Base-by-base conservation (phyloP, 53 echinoderm and acorn worm genomes). In the Antedon mediterranea region DNA sequence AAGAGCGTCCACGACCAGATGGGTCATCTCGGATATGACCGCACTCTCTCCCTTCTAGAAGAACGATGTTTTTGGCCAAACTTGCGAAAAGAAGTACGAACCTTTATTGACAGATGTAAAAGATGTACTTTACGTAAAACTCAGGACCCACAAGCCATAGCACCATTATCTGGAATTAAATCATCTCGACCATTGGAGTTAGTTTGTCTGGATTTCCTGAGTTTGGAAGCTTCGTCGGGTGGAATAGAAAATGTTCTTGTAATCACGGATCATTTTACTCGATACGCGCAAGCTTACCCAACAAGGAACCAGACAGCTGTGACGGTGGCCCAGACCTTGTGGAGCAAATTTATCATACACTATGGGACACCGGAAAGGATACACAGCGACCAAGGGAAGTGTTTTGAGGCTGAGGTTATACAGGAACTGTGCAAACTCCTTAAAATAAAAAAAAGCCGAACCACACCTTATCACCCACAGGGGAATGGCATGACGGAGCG, bases 401-500 rank as follows among this genome's bases (percentile, higher is more conserved):
- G 75, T 71, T 84, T 84, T 30, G 79, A 79, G 32, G 79, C 84
- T 0, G 71, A 37, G 7, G 33, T 84, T 23, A 78, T 84, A 0
- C 32, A 34, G 26, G 71, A 84, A 71, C 37, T 84, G 33, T 79
- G 79, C n/a, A 28, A 30, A 0, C 79, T 79, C 14, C 79, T 84
- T 18, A 75, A 37, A 18, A 79, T 79, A 27, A 18, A 42, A 28
- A 84, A 84, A 31, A 76, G 41, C 27, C 74, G 71, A 27, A 84
- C 79, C 20, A 43, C 84, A 9, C 84, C 84, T 0, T 84, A 81
- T 43, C 81, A 81, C 42, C 75, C 81, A 5, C 81, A 81, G 31
- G 81, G 81, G 15, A 81, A 75, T 30, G 75, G 79, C 0, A 79
- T 84, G 84, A 79, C 80, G 0, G 85, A 84, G 75, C 32, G 80